phyloP scores from a whole-genome alignment of 92 coral and sea anemone species.

The Bergia puertoricense region DNA sequence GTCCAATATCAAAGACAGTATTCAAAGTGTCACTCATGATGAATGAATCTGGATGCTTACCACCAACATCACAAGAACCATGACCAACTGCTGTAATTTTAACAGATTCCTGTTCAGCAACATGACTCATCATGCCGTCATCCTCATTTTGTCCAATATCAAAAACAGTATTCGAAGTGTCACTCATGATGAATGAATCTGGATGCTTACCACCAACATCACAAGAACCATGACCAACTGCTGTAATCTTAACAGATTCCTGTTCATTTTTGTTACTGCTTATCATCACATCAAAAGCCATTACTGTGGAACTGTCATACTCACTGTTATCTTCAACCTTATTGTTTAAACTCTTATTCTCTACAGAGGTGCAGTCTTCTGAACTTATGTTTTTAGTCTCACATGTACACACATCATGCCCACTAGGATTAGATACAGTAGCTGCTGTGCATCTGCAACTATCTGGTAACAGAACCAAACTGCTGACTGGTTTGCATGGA shows the following conservation, averaged over 20 bases:
- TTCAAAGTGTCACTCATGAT: too few relatives aligned
- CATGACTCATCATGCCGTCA: too few relatives aligned
- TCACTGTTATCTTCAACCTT: background rate
- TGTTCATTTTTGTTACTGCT: conserved; percentile 3
- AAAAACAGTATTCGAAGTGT: too few relatives aligned
- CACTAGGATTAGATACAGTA: background rate
- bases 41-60: background rate
- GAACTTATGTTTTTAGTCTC: background rate
- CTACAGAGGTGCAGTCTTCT: background rate
- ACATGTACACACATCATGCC: background rate
- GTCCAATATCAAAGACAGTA: too few relatives aligned
- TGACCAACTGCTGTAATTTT: background rate
- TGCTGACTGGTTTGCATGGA: background rate
- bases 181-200: background rate
- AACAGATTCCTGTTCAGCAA: background rate
- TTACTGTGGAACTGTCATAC: background rate
- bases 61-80: background rate
- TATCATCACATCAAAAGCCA: background rate
- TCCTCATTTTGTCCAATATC: too few relatives aligned
- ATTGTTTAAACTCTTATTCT: background rate
- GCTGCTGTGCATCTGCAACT: background rate
- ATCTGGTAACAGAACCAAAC: background rate
- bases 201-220: background rate
- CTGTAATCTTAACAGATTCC: background rate
- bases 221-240: background rate